Evolutionary conservation across 1,140 invertebrate genomes (phyloP).

Genomic region (Zelostemma sp.): DNA sequence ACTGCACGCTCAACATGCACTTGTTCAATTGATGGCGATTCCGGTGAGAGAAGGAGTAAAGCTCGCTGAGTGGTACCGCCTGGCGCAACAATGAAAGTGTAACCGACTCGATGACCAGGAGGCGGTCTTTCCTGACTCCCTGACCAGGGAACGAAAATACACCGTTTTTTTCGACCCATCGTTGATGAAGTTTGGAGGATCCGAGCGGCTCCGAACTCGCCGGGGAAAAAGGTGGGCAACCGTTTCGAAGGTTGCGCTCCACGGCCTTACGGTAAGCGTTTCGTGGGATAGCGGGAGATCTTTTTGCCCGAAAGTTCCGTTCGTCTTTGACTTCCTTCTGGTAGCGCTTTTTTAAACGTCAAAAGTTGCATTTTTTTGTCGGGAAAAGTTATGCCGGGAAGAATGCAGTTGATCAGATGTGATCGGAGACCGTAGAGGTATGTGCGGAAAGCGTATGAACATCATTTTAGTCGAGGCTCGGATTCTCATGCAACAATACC

Average conservation of each 20-base stretch:
- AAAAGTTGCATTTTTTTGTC: not conserved
- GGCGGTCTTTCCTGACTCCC: slow-evolving; percentile 21
- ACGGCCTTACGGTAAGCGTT: slow-evolving; percentile 42
- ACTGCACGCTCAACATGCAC: not conserved
- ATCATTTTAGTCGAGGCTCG: slow-evolving; percentile 42
- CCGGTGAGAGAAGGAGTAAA: slow-evolving; percentile 43
- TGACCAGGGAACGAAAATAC: too few species aligned
- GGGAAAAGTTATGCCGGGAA: too few species aligned
- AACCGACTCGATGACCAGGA: slow-evolving; percentile 50
- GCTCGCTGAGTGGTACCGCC: slow-evolving; percentile 53
- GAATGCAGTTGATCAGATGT: slow-evolving; percentile 15
- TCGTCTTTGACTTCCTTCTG: slow-evolving; percentile 38
- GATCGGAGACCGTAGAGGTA: slow-evolving; percentile 60
- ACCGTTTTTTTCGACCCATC: too few species aligned
- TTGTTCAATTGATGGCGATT: slow-evolving; percentile 31
- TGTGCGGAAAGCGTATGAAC: slow-evolving; percentile 65
- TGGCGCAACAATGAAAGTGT: slow-evolving; percentile 64
- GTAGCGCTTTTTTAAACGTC: slow-evolving; percentile 1
- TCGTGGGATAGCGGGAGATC: slow-evolving; percentile 49
- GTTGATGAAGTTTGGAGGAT: too few species aligned
- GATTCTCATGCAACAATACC: slow-evolving; percentile 18
- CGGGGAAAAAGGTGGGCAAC: too few species aligned
- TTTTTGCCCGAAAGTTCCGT: slow-evolving; percentile 49
- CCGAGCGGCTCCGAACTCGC: too few species aligned
- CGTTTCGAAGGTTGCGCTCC: slow-evolving; percentile 1